These are phyloP conservation scores for Yasuhikotakia modesta DNA, from an alignment of 2,797 vertebrate species.

Conservation along the genomic window DNA sequence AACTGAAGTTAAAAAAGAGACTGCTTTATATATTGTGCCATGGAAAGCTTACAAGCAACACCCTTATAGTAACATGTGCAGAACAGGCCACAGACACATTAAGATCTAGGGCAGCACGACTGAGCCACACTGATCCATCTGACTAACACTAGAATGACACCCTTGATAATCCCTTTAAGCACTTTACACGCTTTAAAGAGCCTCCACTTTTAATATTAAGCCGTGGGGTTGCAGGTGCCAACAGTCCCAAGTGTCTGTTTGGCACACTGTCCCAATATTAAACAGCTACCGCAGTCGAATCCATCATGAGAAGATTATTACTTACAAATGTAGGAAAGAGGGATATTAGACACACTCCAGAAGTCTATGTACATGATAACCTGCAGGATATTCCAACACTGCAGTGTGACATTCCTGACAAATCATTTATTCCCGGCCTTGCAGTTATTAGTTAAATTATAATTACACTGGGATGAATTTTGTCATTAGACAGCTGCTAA, in stretches of 20 bases:
- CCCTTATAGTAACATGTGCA: neutral
- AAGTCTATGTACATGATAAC: neutral
- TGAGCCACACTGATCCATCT: neutral
- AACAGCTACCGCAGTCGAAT: neutral
- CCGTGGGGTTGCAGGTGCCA: neutral
- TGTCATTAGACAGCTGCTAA: neutral
- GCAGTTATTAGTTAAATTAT: neutral
- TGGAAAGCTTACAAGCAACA: neutral
- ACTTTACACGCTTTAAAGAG: neutral
- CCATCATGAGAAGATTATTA: neutral
- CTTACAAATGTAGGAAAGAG: neutral
- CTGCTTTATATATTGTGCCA: neutral
- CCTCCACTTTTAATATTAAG: neutral
- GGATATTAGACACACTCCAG: neutral
- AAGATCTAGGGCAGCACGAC: constrained; percentile 17
- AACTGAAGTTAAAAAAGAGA: too few relatives aligned
- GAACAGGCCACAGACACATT: neutral
- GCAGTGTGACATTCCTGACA: neutral
- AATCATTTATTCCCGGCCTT: neutral
- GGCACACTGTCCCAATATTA: neutral
- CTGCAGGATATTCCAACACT: neutral
- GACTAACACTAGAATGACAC: neutral
- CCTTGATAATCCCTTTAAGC: constrained; percentile 5
- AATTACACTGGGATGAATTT: neutral
- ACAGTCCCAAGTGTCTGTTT: neutral